phyloP scores from a whole-genome alignment of 2,888 invertebrate genomes.

The Cyaniris semiargus region DNA sequence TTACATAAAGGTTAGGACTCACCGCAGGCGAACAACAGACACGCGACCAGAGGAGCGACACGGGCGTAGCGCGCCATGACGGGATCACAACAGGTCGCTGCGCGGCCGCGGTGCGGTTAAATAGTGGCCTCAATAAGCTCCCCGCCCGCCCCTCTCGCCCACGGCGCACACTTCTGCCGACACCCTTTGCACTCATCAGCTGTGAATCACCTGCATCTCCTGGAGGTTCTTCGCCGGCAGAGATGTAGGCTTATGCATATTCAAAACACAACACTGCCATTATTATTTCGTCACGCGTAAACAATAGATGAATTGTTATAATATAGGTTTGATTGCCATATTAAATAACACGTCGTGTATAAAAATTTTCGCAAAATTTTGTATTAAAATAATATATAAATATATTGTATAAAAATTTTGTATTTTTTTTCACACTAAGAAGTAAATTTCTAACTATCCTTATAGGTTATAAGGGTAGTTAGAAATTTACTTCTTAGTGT shows the following conservation, averaged over 20 bases:
- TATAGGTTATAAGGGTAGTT: too few relatives aligned
- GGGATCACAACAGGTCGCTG: conserved; percentile 81
- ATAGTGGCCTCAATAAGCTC: conserved; percentile 80
- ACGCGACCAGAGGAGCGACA: conserved; percentile 80
- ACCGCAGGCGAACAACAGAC: conserved; percentile 79
- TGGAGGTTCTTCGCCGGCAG: conserved; percentile 38
- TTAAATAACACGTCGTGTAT: not conserved
- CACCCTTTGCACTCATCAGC: conserved; percentile 74
- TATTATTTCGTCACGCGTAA: conserved; percentile 10
- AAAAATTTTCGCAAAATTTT: too few relatives aligned
- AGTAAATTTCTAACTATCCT: too few relatives aligned
- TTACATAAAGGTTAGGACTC: conserved; percentile 79
- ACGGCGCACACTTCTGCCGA: conserved; percentile 73
- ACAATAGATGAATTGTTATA: not conserved
- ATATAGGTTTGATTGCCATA: not conserved
- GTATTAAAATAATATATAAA: too few relatives aligned
- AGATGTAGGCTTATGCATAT: conserved; percentile 24
- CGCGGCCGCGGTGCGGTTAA: conserved; percentile 77
- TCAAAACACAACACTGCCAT: not conserved
- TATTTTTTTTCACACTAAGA: not conserved
- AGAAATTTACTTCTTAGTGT: too few relatives aligned
- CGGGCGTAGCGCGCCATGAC: conserved; percentile 81
- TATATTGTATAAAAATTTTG: not conserved
- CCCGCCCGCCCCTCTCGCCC: conserved; percentile 78
- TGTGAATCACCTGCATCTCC: conserved; percentile 62